Conservation (phyloP, 2,113 vertebrate species). For the Athene noctua region DNA sequence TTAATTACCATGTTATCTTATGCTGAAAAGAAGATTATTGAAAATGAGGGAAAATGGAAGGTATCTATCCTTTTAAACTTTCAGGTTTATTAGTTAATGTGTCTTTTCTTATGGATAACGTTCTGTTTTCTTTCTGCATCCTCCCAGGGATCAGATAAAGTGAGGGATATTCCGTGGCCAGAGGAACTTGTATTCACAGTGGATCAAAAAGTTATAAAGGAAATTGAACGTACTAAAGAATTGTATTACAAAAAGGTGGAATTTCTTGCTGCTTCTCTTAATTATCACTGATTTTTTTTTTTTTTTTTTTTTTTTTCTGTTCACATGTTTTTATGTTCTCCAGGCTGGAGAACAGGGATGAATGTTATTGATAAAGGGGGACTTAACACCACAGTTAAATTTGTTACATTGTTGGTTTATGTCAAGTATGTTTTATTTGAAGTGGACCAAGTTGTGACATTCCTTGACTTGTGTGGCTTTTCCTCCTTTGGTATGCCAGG, state of each 20-base stretch:
- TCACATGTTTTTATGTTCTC: neutral
- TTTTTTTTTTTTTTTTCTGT: neutral
- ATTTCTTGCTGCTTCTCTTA: neutral
- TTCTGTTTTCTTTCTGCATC: neutral
- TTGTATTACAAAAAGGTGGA: slow-evolving; percentile 82
- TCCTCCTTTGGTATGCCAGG: slow-evolving; percentile 63
- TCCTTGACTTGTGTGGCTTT: neutral
- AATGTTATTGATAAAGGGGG: neutral
- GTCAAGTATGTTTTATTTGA: neutral
- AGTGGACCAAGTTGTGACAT: neutral
- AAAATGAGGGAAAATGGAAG: slow-evolving; percentile 89
- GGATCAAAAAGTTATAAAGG: slow-evolving; percentile 76
- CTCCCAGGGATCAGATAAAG: slow-evolving; percentile 78
- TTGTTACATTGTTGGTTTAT: neutral
- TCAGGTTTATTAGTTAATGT: neutral
- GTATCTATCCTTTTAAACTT: slow-evolving; percentile 69
- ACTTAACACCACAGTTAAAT: neutral
- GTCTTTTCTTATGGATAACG: neutral
- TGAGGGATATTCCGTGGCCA: slow-evolving; percentile 79
- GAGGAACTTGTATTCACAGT: slow-evolving; percentile 90
- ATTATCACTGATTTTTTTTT: neutral
- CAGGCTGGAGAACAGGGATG: neutral
- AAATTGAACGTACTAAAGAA: slow-evolving; percentile 80
- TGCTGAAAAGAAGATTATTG: slow-evolving; percentile 80
- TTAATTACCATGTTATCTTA: slow-evolving; percentile 79